A percentile compares a stretch with the other conserved stretches of the same genome.
phyloP scores from a whole-genome alignment of 1,140 invertebrate genomes.

The Dendrolimus kikuchii region DNA sequence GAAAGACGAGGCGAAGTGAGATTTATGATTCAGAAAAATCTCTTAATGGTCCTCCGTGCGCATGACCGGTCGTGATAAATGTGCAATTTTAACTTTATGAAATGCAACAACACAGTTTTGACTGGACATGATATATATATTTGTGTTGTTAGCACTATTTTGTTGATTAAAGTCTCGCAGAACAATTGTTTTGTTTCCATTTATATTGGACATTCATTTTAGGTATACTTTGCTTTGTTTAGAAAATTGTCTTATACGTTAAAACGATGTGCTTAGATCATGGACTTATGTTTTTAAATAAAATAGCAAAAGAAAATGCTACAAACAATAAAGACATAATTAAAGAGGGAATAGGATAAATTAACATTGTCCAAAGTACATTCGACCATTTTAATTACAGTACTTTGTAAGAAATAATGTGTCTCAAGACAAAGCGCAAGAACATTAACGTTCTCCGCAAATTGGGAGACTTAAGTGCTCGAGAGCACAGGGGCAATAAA shows the following conservation, averaged over 20 bases:
- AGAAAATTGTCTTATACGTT: too few relatives aligned
- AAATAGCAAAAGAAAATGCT: too few relatives aligned
- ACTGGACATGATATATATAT: slow-evolving; percentile 60
- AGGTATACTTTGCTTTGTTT: background rate
- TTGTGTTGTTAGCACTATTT: slow-evolving; percentile 36
- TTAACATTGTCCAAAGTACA: slow-evolving; percentile 19
- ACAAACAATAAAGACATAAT: slow-evolving; percentile 4
- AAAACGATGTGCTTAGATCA: too few relatives aligned
- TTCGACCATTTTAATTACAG: slow-evolving; percentile 47
- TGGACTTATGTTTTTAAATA: too few relatives aligned
- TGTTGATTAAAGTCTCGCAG: slow-evolving; percentile 27
- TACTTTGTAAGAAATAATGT: slow-evolving; percentile 57
- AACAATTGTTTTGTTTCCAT: slow-evolving; percentile 1
- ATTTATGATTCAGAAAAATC: slow-evolving; percentile 70
- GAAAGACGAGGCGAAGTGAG: slow-evolving; percentile 63
- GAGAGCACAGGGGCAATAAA: slow-evolving; percentile 42
- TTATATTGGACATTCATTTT: background rate
- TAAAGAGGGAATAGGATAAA: slow-evolving; percentile 5
- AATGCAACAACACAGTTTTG: slow-evolving; percentile 59
- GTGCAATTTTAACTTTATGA: slow-evolving; percentile 67
- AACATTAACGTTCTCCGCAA: slow-evolving; percentile 53
- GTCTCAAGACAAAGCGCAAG: slow-evolving; percentile 43
- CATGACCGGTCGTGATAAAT: slow-evolving; percentile 63
- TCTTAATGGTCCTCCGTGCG: slow-evolving; percentile 63
- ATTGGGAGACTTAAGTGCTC: slow-evolving; percentile 62